Percentiles rank a stretch among this genome's conserved stretches.
These are phyloP conservation scores for Stigmatopora nigra DNA, from an alignment of 2,113 vertebrate genomes.

Conservation along the genomic window DNA sequence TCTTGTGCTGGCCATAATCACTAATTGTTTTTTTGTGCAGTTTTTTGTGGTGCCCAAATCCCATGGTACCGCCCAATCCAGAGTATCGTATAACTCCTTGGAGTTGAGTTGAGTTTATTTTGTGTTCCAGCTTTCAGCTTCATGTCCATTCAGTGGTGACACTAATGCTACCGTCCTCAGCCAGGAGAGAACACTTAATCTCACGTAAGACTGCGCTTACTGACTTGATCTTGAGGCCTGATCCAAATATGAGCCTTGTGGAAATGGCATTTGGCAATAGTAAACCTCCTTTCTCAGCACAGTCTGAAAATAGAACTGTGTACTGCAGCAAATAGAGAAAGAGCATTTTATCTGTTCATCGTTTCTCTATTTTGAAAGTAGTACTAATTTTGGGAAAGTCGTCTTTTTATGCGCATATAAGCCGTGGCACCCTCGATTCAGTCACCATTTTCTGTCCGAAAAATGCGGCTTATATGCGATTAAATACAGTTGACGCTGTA, in stretches of 20 bases:
- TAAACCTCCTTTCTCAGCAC: slow-evolving; percentile 24
- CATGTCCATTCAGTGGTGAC: slow-evolving; percentile 46
- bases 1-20: too few species aligned
- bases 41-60: slow-evolving; percentile 32
- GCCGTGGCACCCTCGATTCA: too few species aligned
- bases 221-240: slow-evolving; percentile 53
- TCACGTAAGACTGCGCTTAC: slow-evolving; percentile 67
- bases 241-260: slow-evolving; percentile 60
- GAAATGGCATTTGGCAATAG: slow-evolving; percentile 62
- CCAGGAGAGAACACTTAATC: slow-evolving; percentile 70
- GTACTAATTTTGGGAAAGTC: too few species aligned
- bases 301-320: slow-evolving; percentile 53
- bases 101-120: slow-evolving; percentile 46
- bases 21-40: too few species aligned
- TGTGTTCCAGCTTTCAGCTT: slow-evolving; percentile 55
- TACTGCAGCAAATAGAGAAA: slow-evolving; percentile 26
- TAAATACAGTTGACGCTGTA: too few species aligned
- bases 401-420: too few species aligned
- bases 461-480: too few species aligned
- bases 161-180: slow-evolving; percentile 56
- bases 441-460: too few species aligned
- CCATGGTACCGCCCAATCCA: slow-evolving; percentile 28
- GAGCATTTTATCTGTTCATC: not conserved
- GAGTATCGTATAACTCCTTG: slow-evolving; percentile 44
- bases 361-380: too few species aligned